Base-by-base conservation (phyloP, 2,113 vertebrate genomes). In the Grus americana region DNA sequence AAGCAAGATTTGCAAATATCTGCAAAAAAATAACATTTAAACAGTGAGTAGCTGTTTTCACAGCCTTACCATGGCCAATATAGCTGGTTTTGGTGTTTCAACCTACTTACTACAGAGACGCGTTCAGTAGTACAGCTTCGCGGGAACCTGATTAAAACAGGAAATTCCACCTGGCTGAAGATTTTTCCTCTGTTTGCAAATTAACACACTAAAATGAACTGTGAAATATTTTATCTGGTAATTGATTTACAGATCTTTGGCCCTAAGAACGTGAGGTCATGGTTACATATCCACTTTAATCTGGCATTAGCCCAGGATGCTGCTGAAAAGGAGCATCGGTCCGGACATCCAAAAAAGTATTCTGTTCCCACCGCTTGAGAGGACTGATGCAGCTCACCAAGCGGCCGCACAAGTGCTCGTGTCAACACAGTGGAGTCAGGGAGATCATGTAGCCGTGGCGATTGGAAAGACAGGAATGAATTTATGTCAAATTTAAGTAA, bases 361-460 rank as follows among this genome's bases (percentile, higher is more conserved):
- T 34, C 20, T 0, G 0, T 18, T 68, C 29, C 54, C 2, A 32
- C 11, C 9, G 20, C 54, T 16, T 12, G 38, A 47, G 49, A 52
- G 54, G 12, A 8, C 8, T 5, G 38, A 30, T 20, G 38, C 20
- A 49, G 59, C 40, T 86, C 62, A 63, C 36, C 27, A 14, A 11
- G 29, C 1, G 40, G 13, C 74, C 13, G 0, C 36, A 22, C 30
- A 20, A 71, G 40, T 3, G 34, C 55, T 73, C 20, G 4, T 13
- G 32, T 20, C 65, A 71, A 65, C 29, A 29, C 61, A 71, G 1
- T 7, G 20, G 38, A 71, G 40, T 70, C 70, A 72, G 44, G 47
- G 27, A 72, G 11, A 44, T 44, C 54, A 47, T 1, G n/a, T 1
- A 68, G 49, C 52, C 0, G 0, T 36, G 32, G 38, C 26, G 79